Conservation (phyloP, 1,140 invertebrate species). For the Conus ventricosus region DNA sequence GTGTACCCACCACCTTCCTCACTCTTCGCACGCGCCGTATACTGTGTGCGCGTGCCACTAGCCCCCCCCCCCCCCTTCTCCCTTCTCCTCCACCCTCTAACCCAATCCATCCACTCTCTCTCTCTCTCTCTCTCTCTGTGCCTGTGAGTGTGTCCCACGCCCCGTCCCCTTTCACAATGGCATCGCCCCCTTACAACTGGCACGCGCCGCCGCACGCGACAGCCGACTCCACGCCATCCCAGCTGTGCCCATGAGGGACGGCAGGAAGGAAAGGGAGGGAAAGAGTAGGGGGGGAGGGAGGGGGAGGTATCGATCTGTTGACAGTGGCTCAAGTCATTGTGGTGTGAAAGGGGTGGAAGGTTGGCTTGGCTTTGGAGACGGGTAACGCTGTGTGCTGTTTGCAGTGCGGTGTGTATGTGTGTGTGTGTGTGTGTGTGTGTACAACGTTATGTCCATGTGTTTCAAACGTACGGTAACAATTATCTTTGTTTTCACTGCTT, state of each 20-base stretch:
- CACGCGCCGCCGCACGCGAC: neutral
- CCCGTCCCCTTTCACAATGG: neutral
- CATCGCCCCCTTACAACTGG: neutral
- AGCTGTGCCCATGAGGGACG: neutral
- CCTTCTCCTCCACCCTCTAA: neutral
- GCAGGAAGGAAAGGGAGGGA: neutral
- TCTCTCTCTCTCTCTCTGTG: neutral
- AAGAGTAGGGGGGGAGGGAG: neutral
- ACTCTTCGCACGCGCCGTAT: neutral
- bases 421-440: too few species aligned
- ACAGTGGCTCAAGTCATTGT: neutral
- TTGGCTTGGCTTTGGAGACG: neutral
- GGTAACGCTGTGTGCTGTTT: neutral
- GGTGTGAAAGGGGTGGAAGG: neutral
- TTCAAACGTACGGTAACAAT: too few species aligned
- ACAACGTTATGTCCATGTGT: too few species aligned
- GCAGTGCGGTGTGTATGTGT: neutral
- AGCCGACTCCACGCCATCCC: neutral
- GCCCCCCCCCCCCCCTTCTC: neutral
- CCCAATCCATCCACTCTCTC: neutral
- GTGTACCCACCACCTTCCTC: too few species aligned
- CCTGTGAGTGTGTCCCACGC: neutral
- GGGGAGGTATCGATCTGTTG: neutral
- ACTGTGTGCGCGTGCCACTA: neutral
- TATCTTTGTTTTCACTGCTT: too few species aligned